Conservation (phyloP, 2,113 vertebrate species). For the Ictalurus punctatus region DNA sequence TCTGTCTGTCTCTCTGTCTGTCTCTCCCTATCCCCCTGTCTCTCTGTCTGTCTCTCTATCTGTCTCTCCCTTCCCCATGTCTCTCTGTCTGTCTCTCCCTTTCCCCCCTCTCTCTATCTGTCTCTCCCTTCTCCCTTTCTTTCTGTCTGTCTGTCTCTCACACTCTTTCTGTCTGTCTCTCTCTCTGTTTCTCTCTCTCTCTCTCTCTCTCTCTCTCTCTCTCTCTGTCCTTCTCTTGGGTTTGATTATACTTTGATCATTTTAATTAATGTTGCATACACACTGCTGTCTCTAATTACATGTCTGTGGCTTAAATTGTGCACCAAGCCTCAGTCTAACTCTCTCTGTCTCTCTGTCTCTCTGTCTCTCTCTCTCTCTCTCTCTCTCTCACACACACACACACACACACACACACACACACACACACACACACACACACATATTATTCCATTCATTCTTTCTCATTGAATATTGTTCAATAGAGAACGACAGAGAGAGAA, state of each 20-base stretch:
- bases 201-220: not conserved
- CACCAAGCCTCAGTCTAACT: not conserved
- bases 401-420: too few species aligned
- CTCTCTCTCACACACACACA: too few species aligned
- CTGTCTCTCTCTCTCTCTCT: too few species aligned
- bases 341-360: too few species aligned
- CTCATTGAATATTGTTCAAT: not conserved
- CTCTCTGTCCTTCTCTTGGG: not conserved
- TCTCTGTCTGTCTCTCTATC: too few species aligned
- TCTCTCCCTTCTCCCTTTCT: too few species aligned
- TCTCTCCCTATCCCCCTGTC: not conserved
- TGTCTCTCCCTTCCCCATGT: too few species aligned
- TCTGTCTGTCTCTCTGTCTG: too few species aligned
- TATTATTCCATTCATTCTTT: not conserved
- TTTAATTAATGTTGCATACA: conserved; percentile 32
- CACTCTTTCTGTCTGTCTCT: not conserved
- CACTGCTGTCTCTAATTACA: conserved; percentile 31
- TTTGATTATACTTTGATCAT: conserved; percentile 31
- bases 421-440: too few species aligned
- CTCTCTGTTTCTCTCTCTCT: not conserved
- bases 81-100: too few species aligned
- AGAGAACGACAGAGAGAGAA: too few species aligned
- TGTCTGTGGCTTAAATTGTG: not conserved
- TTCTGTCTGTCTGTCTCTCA: too few species aligned
- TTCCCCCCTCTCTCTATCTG: not conserved